Evolutionary conservation across 2,888 invertebrate genomes (phyloP).

Genomic region (Mesorhabditis belari): DNA sequence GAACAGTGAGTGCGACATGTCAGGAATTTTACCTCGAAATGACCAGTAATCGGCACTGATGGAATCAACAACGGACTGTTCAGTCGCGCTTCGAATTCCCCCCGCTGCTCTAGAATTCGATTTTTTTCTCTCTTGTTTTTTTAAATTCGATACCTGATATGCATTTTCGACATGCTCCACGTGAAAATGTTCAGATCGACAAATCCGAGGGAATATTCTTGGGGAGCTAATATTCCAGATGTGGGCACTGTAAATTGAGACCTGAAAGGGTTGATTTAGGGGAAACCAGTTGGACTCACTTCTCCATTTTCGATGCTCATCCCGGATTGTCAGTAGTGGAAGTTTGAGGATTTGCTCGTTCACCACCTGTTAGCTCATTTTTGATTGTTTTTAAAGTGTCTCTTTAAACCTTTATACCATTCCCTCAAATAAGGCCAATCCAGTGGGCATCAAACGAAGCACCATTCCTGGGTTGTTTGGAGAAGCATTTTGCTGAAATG

Average conservation of each 20-base stretch:
- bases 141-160: conserved; percentile 37
- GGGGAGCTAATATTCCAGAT: conserved; percentile 49
- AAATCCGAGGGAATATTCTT: conserved; percentile 47
- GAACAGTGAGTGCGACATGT: conserved; percentile 48
- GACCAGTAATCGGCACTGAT: conserved; percentile 47
- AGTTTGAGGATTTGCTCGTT: conserved; percentile 51
- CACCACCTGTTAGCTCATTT: conserved; percentile 25
- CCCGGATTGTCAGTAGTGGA: conserved; percentile 46
- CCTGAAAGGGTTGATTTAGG: conserved; percentile 44
- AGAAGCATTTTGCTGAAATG: conserved; percentile 48
- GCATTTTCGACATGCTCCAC: conserved; percentile 53
- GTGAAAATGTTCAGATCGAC: conserved; percentile 47
- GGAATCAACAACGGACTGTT: conserved; percentile 48
- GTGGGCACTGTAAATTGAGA: conserved; percentile 45
- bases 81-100: conserved; percentile 46
- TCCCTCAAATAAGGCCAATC: conserved; percentile 49
- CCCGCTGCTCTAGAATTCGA: conserved; percentile 42
- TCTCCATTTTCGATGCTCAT: conserved; percentile 48
- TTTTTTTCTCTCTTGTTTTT: background rate
- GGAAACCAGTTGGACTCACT: conserved; percentile 49
- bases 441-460: conserved; percentile 50
- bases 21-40: conserved; percentile 50
- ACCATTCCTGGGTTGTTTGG: conserved; percentile 48
- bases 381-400: background rate
- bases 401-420: conserved; percentile 45